Evolutionary conservation across 2,888 invertebrate genomes (phyloP), one percentile per base, ranked within the genome.

Genomic region (Epinotia bilunana): DNA sequence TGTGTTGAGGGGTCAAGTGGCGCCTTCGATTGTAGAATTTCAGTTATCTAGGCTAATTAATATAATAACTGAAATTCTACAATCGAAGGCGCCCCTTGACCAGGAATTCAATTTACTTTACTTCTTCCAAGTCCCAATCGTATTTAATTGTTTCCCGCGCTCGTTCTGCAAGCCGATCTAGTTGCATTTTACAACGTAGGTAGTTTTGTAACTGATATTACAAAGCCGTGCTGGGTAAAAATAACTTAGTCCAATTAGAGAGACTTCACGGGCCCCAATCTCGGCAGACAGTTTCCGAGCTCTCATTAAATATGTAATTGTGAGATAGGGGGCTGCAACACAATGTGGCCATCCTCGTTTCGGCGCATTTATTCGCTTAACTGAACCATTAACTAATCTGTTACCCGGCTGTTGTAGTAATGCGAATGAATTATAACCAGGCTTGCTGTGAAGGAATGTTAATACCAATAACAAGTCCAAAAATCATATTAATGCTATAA

Each of bases 251-350:
- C 85, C 86, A 84, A 87, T 86, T 86, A 86, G 79, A 60, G 80
- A 80, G 78, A 80, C 79, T 72, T 72, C 76, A 39, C 55, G 74
- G 68, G 72, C 70, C 77, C 79, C 58, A 72, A 63, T 58, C 73
- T 43, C 72, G 67, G 39, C 67, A 79, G 82, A 76, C 84, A 86
- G 84, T 86, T 85, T 83, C 83, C 79, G 81, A 84, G 82, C 78
- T 80, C 84, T 87, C 86, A 83, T 90, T 89, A 88, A 90, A 88
- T 85, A 89, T 90, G 86, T 87, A 90, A 84, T 83, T 82, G 79
- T 78, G 77, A 79, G 73, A 78, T 79, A 76, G 78, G 77, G 53
- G 60, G 23, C 53, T 68, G 53, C 62, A 68, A 16, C 18, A 46
- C 58, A 70, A 67, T 70, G 65, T 61, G 55, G 13, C 43, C 63